Conservation (phyloP, 2,113 vertebrate genomes). For the Rhinolophus sinicus region DNA sequence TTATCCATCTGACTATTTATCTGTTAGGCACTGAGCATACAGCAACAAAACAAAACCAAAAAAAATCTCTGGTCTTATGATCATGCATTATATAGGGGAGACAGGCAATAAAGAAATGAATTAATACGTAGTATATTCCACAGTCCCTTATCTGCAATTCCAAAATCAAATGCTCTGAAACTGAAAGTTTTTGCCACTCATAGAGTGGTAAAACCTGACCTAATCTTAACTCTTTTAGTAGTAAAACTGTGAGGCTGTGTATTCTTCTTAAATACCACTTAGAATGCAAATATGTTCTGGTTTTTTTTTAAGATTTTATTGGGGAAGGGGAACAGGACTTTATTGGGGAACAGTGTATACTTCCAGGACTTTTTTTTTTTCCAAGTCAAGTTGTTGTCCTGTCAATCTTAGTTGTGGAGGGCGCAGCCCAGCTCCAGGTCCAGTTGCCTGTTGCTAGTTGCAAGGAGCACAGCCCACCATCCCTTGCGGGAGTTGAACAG, state of each 20-base stretch:
- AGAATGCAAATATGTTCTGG: background rate
- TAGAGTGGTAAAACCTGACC: background rate
- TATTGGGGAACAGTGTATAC: too few relatives aligned
- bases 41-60: background rate
- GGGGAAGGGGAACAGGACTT: too few relatives aligned
- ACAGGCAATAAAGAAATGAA: background rate
- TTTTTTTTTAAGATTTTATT: too few relatives aligned
- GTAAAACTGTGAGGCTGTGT: background rate
- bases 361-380: too few relatives aligned
- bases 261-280: background rate
- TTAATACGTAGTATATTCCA: background rate
- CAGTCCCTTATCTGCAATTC: background rate
- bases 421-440: too few relatives aligned
- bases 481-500: too few relatives aligned
- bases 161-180: conserved; percentile 28
- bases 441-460: too few relatives aligned
- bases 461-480: too few relatives aligned
- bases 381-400: too few relatives aligned
- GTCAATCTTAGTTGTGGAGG: too few relatives aligned
- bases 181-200: background rate
- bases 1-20: background rate
- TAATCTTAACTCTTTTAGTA: background rate
- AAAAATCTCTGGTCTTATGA: background rate
- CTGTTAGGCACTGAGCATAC: background rate
- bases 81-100: background rate